Conservation (phyloP, 2,888 invertebrate genomes). For the Lamellibrachia columna region DNA sequence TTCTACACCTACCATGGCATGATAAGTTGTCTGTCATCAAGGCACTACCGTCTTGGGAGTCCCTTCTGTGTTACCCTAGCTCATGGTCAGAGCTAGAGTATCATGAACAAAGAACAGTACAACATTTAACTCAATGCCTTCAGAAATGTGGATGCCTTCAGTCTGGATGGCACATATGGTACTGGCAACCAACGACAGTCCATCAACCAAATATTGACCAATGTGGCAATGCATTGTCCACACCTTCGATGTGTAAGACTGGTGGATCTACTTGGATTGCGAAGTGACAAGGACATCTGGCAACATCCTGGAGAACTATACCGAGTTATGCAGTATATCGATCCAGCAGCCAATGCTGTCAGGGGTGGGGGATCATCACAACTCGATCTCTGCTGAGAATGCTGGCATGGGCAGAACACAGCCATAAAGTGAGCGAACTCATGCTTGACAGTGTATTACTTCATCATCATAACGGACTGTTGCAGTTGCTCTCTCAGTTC, state of each 20-base stretch:
- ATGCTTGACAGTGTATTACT: not conserved
- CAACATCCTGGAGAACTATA: not conserved
- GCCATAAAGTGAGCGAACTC: not conserved
- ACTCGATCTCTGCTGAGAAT: not conserved
- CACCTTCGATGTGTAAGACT: not conserved
- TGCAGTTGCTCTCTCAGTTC: not conserved
- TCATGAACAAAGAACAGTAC: not conserved
- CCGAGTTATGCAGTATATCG: not conserved
- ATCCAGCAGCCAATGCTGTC: not conserved
- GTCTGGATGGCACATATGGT: not conserved
- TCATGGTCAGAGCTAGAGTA: not conserved
- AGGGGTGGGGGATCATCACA: not conserved
- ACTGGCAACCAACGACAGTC: not conserved
- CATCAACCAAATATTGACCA: not conserved
- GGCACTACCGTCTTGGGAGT: slow-evolving; percentile 2
- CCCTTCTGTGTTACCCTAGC: not conserved
- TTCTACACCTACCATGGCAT: not conserved
- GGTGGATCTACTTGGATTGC: not conserved
- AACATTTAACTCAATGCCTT: not conserved
- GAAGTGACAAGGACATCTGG: not conserved
- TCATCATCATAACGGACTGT: not conserved
- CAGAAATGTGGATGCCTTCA: not conserved
- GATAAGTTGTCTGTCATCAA: not conserved
- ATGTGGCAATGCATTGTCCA: not conserved
- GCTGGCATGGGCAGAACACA: not conserved